Evolutionary conservation across 2,797 vertebrate species (phyloP).

Genomic region (Rhynchotus rufescens): DNA sequence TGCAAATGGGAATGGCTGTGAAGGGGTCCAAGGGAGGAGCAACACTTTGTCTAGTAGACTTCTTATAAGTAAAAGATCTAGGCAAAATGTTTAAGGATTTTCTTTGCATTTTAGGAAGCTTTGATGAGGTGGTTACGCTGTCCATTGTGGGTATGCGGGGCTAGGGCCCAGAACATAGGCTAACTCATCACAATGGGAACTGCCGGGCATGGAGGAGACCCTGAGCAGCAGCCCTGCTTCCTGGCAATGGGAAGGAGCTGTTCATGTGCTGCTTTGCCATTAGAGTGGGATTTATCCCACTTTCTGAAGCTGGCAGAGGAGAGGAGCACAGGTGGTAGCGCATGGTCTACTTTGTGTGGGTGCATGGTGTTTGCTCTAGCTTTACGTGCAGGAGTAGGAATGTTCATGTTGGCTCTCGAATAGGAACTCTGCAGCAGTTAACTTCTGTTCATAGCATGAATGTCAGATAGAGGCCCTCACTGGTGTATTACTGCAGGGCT

Average conservation of each 20-base stretch:
- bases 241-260: background rate
- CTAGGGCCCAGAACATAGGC: rapidly evolving
- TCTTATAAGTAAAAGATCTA: rapidly evolving
- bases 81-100: background rate
- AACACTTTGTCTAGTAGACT: background rate
- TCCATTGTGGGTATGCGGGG: rapidly evolving
- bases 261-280: background rate
- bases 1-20: too few relatives aligned
- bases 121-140: rapidly evolving
- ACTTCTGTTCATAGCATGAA: background rate
- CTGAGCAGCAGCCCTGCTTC: background rate
- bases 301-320: background rate
- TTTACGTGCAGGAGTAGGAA: background rate
- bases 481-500: background rate
- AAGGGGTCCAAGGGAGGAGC: background rate
- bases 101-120: background rate
- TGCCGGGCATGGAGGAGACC: background rate
- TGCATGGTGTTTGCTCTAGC: background rate
- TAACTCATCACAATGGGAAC: background rate
- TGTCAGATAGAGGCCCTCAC: background rate
- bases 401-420: background rate
- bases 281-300: background rate
- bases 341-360: too few relatives aligned
- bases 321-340: background rate
- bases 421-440: background rate